Evolutionary conservation across 2,797 vertebrate genomes (phyloP), one percentile per base, ranked within the genome.

Genomic region (Tauraco hartlaubi): DNA sequence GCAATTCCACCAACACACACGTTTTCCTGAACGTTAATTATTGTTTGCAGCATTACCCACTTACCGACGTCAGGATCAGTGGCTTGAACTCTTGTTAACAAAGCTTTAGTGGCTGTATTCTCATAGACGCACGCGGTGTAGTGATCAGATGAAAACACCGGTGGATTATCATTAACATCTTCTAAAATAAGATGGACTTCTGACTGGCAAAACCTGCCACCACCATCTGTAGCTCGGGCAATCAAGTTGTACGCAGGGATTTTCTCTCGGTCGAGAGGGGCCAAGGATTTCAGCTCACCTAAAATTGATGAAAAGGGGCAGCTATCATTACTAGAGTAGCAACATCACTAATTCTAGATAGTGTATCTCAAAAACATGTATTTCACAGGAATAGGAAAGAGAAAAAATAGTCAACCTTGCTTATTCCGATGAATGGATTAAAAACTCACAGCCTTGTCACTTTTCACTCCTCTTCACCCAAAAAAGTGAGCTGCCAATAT

Each of bases 161-260:
- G 99, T 1, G 99, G 98, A 88, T 99, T 99, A 96, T 99, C 99
- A n/a, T 99, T 99, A 93, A 99, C 98, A 5, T 99, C 99, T 85
- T 99, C 98, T 92, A 99, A 98, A 46, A 96, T 95, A 89, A 99
- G 97, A 48, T 88, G 98, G 77, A 99, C 96, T 86, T 98, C 97
- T 9, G 99, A 98, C 8, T 98, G 98, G 93, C 99, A 99, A 97
- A 98, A 99, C 52, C 97, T 98, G 64, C 99, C 99, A 15, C 99
- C 99, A 4, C 99, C 99, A 15, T 99, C 99, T 1, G 98, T 99
- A 35, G 99, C 99, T 90, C 98, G 98, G 91, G 99, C 98, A 66
- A 99, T 92, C 91, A 99, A 97, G 59, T 94, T 97, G 97, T 99
- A 99, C 0, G 20, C 95, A 18, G 99, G 97, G 18, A 98, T 98